Evolutionary conservation across 1,140 invertebrate genomes (phyloP).

Genomic region (Potamilus streckersoni): DNA sequence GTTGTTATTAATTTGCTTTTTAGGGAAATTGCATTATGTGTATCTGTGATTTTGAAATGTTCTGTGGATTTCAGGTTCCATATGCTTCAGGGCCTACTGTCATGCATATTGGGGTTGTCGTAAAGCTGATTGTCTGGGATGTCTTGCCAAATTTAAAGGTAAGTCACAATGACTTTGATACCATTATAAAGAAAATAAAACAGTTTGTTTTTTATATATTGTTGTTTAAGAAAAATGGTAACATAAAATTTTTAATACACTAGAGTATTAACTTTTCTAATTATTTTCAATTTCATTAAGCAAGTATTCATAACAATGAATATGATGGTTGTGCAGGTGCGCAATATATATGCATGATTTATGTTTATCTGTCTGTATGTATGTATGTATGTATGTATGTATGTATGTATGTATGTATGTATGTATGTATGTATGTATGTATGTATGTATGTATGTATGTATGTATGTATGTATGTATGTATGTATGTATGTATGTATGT

Average conservation of each 20-base stretch:
- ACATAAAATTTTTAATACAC: not conserved
- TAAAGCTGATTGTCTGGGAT: constrained; percentile 59
- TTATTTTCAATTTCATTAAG: no score
- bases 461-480: no score
- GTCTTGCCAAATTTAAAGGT: constrained; percentile 62
- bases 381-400: no score
- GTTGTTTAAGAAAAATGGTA: not conserved
- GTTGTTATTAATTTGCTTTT: not conserved
- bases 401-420: no score
- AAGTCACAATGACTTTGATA: not conserved
- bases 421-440: no score
- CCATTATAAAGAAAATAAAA: not conserved
- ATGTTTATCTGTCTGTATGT: no score
- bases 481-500: no score
- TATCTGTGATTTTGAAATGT: constrained; percentile 10
- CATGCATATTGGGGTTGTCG: constrained; percentile 66
- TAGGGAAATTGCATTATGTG: not conserved
- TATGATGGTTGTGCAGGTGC: no score
- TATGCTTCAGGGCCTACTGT: constrained; percentile 61
- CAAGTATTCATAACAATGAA: no score
- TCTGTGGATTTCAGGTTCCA: constrained; percentile 38
- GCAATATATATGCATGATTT: no score
- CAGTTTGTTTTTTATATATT: not conserved
- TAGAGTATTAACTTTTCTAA: not conserved
- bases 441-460: no score